Conservation (phyloP, 1,140 invertebrate species). For the Orius laevigatus region DNA sequence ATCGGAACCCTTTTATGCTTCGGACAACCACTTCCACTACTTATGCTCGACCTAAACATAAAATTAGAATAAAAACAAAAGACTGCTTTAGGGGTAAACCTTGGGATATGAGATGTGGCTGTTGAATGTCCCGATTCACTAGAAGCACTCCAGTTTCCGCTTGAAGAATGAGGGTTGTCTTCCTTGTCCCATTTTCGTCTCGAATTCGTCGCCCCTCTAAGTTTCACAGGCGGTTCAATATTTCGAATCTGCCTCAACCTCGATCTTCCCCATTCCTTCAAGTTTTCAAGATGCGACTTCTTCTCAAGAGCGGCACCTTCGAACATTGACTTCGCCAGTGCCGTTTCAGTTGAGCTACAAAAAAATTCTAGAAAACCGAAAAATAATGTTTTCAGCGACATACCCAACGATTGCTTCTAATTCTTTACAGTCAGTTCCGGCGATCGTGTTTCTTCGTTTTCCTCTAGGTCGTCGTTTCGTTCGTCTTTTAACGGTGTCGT, state of each 20-base stretch:
- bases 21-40: constrained; percentile 34
- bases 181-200: constrained; percentile 28
- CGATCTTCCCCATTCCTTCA: constrained; percentile 67
- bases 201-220: constrained; percentile 15
- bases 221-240: constrained; percentile 17
- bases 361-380: constrained; percentile 14
- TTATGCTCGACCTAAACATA: constrained; percentile 40
- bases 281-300: constrained; percentile 58
- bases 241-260: constrained; percentile 55
- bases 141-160: constrained; percentile 86
- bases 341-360: constrained; percentile 37
- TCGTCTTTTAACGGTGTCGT: constrained; percentile 35
- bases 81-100: constrained; percentile 26
- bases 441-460: constrained; percentile 76
- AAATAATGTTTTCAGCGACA: constrained; percentile 4
- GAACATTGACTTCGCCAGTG: constrained; percentile 27
- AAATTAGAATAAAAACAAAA: constrained; percentile 1
- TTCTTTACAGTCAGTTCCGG: constrained; percentile 73
- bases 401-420: constrained; percentile 30
- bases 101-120: constrained; percentile 42
- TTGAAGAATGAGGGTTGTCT: constrained; percentile 66
- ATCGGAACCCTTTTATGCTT: constrained; percentile 18
- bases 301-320: constrained; percentile 39
- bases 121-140: constrained; percentile 70
- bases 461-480: constrained; percentile 56